These are phyloP conservation scores for Anguilla marmorata DNA, from an alignment of 2,797 vertebrate species.

Conservation along the genomic window DNA sequence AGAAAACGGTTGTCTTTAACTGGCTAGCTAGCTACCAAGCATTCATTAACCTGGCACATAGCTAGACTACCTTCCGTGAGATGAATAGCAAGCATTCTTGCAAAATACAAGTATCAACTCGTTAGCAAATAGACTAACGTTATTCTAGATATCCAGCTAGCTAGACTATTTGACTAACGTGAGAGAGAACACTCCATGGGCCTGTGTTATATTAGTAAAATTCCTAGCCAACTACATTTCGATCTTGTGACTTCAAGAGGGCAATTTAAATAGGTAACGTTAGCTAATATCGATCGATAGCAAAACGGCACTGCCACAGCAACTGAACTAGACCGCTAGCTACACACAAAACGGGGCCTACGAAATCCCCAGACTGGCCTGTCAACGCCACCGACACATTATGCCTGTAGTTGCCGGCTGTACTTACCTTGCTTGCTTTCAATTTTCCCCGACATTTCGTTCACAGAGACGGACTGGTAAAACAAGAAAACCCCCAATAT, in stretches of 20 bases:
- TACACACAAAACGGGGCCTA: background rate
- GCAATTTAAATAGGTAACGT: background rate
- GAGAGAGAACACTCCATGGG: background rate
- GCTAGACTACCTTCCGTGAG: background rate
- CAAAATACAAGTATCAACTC: conserved; percentile 8
- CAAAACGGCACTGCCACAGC: background rate
- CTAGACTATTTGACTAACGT: background rate
- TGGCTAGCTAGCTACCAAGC: background rate
- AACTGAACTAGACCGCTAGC: background rate
- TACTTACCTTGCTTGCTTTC: conserved; percentile 82
- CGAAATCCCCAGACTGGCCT: conserved; percentile 15
- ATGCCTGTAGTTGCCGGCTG: conserved; percentile 41
- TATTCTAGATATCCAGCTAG: background rate
- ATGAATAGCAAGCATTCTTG: background rate
- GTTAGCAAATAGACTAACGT: background rate
- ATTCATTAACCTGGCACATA: conserved; percentile 7
- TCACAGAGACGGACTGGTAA: conserved; percentile 55
- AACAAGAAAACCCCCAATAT: conserved; percentile 25
- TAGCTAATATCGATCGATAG: background rate
- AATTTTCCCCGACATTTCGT: conserved; percentile 81
- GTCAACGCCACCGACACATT: conserved; percentile 3
- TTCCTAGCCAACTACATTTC: background rate
- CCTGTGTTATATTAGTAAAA: background rate
- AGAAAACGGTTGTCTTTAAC: background rate
- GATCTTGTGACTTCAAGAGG: background rate